Conservation (phyloP, 1,140 invertebrate species). For the Leguminivora glycinivorella region DNA sequence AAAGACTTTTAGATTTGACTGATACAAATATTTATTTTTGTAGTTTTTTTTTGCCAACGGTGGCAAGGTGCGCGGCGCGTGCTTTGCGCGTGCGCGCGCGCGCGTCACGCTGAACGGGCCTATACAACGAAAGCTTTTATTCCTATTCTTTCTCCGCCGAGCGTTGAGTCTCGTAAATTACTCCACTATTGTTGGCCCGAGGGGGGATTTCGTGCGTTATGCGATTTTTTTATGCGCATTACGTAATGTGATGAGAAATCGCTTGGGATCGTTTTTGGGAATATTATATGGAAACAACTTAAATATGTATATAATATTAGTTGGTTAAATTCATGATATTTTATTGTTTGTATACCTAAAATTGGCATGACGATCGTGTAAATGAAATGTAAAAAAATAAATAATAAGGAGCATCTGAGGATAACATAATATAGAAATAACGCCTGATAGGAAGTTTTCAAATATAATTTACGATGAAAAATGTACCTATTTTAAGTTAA, state of each 20-base stretch:
- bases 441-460: too few relatives aligned
- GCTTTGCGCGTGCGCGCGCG: constrained; percentile 56
- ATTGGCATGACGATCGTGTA: too few relatives aligned
- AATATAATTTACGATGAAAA: too few relatives aligned
- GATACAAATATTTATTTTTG: not conserved
- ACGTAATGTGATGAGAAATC: constrained; percentile 31
- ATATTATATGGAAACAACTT: not conserved
- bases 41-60: constrained; percentile 51
- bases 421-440: too few relatives aligned
- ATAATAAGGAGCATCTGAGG: too few relatives aligned
- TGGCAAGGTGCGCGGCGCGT: constrained; percentile 68
- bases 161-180: constrained; percentile 63
- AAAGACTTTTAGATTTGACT: not conserved
- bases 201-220: constrained; percentile 57
- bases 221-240: constrained; percentile 40
- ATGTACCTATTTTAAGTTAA: too few relatives aligned
- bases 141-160: constrained; percentile 51
- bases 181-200: constrained; percentile 55
- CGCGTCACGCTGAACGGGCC: constrained; percentile 40
- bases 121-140: constrained; percentile 43
- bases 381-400: too few relatives aligned
- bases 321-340: too few relatives aligned
- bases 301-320: too few relatives aligned
- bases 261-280: not conserved
- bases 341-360: too few relatives aligned